Evolutionary conservation across 1,140 invertebrate genomes (phyloP).

Genomic region (Asbolus verrucosus): DNA sequence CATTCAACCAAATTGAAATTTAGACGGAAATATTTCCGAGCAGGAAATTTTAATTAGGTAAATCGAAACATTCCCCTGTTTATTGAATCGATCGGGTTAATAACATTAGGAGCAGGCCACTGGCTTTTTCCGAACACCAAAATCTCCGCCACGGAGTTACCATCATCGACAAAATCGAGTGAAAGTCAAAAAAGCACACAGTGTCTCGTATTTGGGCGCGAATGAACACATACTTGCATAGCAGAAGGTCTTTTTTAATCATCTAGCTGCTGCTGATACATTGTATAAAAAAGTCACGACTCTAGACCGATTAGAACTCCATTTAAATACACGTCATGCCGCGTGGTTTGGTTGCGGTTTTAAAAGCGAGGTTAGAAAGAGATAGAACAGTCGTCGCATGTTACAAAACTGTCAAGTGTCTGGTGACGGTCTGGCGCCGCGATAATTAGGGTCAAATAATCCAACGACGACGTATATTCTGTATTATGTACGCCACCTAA

Average conservation of each 20-base stretch:
- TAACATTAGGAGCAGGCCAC: background rate
- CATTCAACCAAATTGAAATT: no score
- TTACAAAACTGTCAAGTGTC: constrained; percentile 34
- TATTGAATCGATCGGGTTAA: constrained; percentile 5
- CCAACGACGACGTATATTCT: constrained; percentile 9
- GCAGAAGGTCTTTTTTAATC: background rate
- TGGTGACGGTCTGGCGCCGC: constrained; percentile 45
- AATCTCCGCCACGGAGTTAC: no score
- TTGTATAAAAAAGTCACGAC: background rate
- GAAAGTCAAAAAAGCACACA: no score
- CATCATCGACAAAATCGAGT: no score
- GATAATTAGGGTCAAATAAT: constrained; percentile 48
- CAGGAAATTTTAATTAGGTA: constrained; percentile 23
- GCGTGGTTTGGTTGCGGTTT: constrained; percentile 14
- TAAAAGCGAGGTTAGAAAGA: constrained; percentile 22
- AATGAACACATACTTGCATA: no score
- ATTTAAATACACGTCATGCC: constrained; percentile 8
- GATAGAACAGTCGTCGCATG: constrained; percentile 19
- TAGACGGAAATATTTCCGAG: background rate
- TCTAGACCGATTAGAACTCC: background rate
- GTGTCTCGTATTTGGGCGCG: no score
- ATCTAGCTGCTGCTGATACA: background rate
- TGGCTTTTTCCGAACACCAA: no score
- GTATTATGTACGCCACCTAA: constrained; percentile 25
- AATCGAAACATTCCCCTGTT: constrained; percentile 1